phyloP scores from a whole-genome alignment of 1,140 invertebrate species.

The Cardiocondyla obscurior region DNA sequence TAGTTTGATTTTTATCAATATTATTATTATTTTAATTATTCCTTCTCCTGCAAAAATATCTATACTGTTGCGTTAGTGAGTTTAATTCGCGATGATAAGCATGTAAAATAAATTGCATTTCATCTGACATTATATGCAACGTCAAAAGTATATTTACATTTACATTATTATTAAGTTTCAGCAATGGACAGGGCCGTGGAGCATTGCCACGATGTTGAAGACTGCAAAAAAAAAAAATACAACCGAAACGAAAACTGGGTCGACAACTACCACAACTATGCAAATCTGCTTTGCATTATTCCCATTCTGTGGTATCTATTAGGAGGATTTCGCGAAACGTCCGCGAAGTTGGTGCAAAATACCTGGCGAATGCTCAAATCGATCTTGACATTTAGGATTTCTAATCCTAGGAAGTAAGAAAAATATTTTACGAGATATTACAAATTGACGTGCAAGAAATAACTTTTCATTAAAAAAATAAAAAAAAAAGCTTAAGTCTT shows the following conservation, averaged over 20 bases:
- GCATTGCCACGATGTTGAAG: not conserved
- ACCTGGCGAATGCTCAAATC: not conserved
- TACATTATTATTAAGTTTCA: conserved; percentile 37
- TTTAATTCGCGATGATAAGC: not conserved
- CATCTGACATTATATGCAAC: not conserved
- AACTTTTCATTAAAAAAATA: too few relatives aligned
- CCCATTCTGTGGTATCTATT: conserved; percentile 16
- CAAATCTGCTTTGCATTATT: conserved; percentile 37
- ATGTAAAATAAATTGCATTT: not conserved
- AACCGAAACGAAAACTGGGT: not conserved
- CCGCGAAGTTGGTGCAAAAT: not conserved
- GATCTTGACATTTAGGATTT: not conserved
- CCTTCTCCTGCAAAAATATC: not conserved
- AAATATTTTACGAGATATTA: not conserved
- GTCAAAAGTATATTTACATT: conserved; percentile 26
- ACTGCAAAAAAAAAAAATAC: conserved; percentile 17
- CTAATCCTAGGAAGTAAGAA: not conserved
- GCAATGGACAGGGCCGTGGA: conserved; percentile 12
- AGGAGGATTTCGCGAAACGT: not conserved
- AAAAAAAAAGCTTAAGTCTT: too few relatives aligned
- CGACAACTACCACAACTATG: conserved; percentile 22
- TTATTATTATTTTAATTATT: too few relatives aligned
- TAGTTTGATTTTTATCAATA: too few relatives aligned
- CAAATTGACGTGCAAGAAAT: not conserved
- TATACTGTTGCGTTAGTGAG: not conserved